A percentile compares a stretch with the other conserved stretches of the same genome.
phyloP scores from a whole-genome alignment of 2,113 vertebrate species.

The Herpetotheres cachinnans region DNA sequence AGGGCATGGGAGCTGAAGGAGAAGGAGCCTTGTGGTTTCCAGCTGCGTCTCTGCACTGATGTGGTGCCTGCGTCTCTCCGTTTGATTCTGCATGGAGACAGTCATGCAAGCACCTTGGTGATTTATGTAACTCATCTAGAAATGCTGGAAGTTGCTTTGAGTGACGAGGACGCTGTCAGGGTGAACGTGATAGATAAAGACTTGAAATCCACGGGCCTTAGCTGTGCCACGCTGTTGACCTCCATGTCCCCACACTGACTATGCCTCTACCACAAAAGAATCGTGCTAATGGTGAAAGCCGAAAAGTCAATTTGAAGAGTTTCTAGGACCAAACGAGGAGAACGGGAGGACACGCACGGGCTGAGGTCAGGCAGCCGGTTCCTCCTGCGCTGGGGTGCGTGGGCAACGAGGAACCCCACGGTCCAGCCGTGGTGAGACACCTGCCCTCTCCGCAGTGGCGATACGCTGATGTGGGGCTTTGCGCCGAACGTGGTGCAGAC shows the following conservation, averaged over 20 bases:
- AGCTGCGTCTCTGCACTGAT: background rate
- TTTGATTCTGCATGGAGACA: background rate
- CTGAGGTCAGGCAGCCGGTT: rapidly evolving
- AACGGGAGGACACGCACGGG: background rate
- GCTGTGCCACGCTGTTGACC: background rate
- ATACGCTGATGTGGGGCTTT: background rate
- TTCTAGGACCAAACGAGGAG: background rate
- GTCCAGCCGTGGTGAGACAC: background rate
- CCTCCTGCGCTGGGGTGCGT: background rate
- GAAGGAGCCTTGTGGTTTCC: background rate
- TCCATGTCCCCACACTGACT: background rate
- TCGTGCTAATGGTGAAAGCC: background rate
- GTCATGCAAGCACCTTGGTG: background rate
- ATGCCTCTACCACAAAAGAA: background rate
- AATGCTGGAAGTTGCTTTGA: conserved; percentile 18
- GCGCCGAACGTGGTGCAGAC: background rate
- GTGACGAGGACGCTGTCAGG: background rate
- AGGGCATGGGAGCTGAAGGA: background rate
- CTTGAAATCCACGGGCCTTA: background rate
- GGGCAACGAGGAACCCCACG: background rate
- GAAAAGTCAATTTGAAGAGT: background rate
- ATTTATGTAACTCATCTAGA: background rate
- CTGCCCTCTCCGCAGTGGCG: background rate
- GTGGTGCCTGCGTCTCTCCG: background rate
- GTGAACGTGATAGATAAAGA: background rate